These are phyloP conservation scores for Caenorhabditis japonica DNA, from an alignment of 2,888 invertebrate genomes.

Conservation along the genomic window DNA sequence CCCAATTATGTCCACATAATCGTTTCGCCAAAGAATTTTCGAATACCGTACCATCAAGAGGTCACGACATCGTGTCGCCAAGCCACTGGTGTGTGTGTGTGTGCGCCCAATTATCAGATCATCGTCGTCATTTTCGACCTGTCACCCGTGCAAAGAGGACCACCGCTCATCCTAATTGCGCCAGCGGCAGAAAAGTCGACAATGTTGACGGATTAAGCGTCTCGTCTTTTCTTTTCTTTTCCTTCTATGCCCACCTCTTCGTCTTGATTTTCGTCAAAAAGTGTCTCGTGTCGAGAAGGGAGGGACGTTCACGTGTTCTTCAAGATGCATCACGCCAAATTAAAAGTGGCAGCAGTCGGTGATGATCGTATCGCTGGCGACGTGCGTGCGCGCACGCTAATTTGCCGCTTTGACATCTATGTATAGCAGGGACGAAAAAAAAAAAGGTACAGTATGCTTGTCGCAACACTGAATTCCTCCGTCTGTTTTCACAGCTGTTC, in stretches of 20 bases:
- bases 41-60: constrained; percentile 1
- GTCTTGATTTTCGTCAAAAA: neutral
- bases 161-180: constrained; percentile 52
- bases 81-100: no score
- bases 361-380: constrained; percentile 27
- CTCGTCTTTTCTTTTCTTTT: neutral
- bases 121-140: constrained; percentile 43
- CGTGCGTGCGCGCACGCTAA: constrained; percentile 17
- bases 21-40: no score
- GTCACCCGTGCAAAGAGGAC: constrained; percentile 22
- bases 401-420: constrained; percentile 27
- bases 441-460: neutral
- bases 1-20: no score
- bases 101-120: constrained; percentile 56
- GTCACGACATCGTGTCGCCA: constrained; percentile 36
- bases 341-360: constrained; percentile 39
- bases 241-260: neutral
- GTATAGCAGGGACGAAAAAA: neutral
- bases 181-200: constrained; percentile 35
- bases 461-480: constrained; percentile 2
- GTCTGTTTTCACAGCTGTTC: constrained; percentile 40
- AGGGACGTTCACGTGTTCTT: constrained; percentile 12
- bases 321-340: constrained; percentile 39
- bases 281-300: constrained; percentile 7
- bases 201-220: constrained; percentile 55